A percentile compares a stretch with the other conserved stretches of the same genome.
Evolutionary conservation across 2,888 invertebrate genomes (phyloP).

Genomic region (Cataglyphis albicans): DNA sequence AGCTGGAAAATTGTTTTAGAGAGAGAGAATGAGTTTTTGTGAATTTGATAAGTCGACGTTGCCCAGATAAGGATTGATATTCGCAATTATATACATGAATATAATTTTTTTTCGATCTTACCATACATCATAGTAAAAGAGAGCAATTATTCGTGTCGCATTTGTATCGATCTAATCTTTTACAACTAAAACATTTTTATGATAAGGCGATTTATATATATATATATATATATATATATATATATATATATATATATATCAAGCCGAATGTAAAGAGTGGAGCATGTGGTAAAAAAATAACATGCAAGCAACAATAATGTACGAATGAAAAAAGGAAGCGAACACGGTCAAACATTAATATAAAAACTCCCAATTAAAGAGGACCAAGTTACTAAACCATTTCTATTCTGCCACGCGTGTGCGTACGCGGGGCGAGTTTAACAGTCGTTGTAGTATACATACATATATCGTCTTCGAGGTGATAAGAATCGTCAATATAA

Average conservation of each 20-base stretch:
- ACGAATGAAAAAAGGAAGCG: constrained; percentile 18
- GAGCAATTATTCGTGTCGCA: background rate
- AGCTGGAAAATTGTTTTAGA: background rate
- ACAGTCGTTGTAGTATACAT: constrained; percentile 50
- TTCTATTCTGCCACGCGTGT: constrained; percentile 60
- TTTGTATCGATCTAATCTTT: constrained; percentile 17
- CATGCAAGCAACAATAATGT: constrained; percentile 37
- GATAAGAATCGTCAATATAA: constrained; percentile 69
- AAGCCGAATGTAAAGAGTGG: background rate
- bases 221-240: background rate
- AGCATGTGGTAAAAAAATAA: constrained; percentile 1
- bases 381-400: constrained; percentile 74
- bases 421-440: constrained; percentile 45
- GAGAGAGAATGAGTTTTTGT: background rate
- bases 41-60: background rate
- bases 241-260: background rate
- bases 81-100: background rate
- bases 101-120: background rate
- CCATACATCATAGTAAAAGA: background rate
- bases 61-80: constrained; percentile 5
- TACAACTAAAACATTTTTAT: constrained; percentile 2
- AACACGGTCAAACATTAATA: constrained; percentile 61
- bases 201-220: constrained; percentile 17
- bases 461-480: constrained; percentile 58
- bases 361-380: constrained; percentile 74